These are phyloP conservation scores for Aphelocoma coerulescens DNA, from an alignment of 2,113 vertebrate genomes.

Conservation along the genomic window DNA sequence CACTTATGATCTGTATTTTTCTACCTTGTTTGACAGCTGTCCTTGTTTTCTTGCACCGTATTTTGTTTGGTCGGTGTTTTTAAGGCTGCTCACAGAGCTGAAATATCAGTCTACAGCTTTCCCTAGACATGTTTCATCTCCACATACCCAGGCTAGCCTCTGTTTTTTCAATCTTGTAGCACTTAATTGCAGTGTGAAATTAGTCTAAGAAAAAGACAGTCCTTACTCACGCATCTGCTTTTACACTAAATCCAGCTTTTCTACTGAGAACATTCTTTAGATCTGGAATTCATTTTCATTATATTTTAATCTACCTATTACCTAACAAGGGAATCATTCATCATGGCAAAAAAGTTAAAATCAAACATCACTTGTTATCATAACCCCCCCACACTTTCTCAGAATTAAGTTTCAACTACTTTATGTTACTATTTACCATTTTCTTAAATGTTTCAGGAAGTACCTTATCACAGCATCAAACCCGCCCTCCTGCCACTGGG, in stretches of 20 bases:
- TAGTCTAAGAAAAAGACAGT: neutral
- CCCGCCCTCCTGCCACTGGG: neutral
- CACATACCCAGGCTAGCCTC: neutral
- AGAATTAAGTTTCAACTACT: neutral
- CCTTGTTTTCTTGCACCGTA: fast-evolving
- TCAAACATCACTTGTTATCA: neutral
- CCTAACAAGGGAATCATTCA: neutral
- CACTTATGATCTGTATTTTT: neutral
- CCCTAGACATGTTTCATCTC: neutral
- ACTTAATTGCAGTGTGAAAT: neutral
- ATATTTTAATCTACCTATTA: neutral
- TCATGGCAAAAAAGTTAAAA: neutral
- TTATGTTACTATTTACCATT: neutral
- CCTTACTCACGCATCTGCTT: neutral
- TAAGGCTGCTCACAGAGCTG: neutral
- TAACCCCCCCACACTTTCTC: fast-evolving
- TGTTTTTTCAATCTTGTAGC: neutral
- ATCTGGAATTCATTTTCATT: neutral
- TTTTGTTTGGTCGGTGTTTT: neutral
- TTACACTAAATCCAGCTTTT: neutral
- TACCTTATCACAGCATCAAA: neutral
- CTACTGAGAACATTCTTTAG: neutral
- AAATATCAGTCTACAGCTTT: neutral
- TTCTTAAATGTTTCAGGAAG: neutral
- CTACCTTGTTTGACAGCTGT: neutral